phyloP scores from a whole-genome alignment of 2,888 invertebrate genomes.

The Agrotis segetum region DNA sequence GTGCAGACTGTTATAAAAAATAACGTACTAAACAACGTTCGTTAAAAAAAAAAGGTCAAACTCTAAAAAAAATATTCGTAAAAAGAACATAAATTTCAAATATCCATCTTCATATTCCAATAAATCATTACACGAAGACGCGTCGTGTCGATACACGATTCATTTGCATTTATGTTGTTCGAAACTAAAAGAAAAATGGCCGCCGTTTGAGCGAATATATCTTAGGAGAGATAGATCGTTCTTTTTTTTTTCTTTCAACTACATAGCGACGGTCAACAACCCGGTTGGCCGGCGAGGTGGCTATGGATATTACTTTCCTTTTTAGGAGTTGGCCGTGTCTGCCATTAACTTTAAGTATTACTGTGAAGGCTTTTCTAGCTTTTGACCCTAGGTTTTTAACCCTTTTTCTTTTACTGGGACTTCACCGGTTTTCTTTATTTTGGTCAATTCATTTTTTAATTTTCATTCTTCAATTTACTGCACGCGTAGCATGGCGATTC shows the following conservation, averaged over 20 bases:
- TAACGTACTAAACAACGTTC: background rate
- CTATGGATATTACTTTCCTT: constrained; percentile 50
- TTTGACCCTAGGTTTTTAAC: background rate
- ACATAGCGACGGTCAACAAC: constrained; percentile 42
- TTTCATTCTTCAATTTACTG: no score
- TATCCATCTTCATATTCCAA: constrained; percentile 24
- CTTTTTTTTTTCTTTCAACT: constrained; percentile 38
- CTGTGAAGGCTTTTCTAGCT: constrained; percentile 14
- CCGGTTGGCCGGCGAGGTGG: constrained; percentile 27
- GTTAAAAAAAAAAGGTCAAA: constrained; percentile 6
- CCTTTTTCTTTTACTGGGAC: background rate
- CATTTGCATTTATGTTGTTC: constrained; percentile 63
- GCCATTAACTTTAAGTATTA: constrained; percentile 33
- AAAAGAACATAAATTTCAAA: constrained; percentile 50
- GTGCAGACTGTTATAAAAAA: no score
- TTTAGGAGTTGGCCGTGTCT: constrained; percentile 26
- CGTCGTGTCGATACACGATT: constrained; percentile 41
- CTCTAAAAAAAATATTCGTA: constrained; percentile 11
- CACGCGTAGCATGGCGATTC: no score
- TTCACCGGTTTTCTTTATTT: no score
- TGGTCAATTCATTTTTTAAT: no score
- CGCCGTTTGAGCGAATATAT: constrained; percentile 42
- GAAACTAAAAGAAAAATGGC: constrained; percentile 54
- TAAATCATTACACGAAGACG: constrained; percentile 50
- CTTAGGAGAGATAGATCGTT: constrained; percentile 38